Conservation (phyloP, 23 tunicate genomes). For the Phallusia fumigata region DNA sequence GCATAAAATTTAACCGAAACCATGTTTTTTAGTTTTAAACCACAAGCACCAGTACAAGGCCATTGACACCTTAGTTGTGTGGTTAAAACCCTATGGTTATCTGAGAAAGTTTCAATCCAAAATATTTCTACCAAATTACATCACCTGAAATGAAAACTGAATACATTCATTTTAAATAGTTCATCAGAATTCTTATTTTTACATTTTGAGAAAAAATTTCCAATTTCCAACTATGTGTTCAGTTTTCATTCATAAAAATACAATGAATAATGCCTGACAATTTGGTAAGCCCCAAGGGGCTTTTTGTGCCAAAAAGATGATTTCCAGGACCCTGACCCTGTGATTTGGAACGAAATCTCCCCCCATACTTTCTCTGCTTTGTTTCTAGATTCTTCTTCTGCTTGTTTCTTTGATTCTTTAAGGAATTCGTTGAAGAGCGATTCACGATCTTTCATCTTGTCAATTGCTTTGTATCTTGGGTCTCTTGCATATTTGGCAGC, state of each 20-base stretch:
- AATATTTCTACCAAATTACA: too few relatives aligned
- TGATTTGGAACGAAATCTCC: constrained; percentile 40
- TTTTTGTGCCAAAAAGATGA: not conserved
- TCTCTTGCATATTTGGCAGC: constrained; percentile 74
- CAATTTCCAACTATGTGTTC: too few relatives aligned
- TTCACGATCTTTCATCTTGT: constrained; percentile 94
- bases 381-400: constrained; percentile 60
- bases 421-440: constrained; percentile 70
- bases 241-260: too few relatives aligned
- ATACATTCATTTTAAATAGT: too few relatives aligned
- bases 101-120: too few relatives aligned
- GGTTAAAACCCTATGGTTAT: too few relatives aligned
- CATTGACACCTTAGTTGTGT: too few relatives aligned
- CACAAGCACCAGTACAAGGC: too few relatives aligned
- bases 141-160: too few relatives aligned
- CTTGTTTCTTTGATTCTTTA: constrained; percentile 66
- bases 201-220: too few relatives aligned
- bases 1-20: not conserved
- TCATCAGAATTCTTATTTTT: too few relatives aligned
- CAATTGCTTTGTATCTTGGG: constrained; percentile 70
- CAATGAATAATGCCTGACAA: not conserved
- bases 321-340: not conserved
- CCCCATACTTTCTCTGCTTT: constrained; percentile 80
- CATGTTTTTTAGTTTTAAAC: too few relatives aligned
- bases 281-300: not conserved